phyloP scores from a whole-genome alignment of 2,797 vertebrate genomes.

The Luscinia megarhynchos region DNA sequence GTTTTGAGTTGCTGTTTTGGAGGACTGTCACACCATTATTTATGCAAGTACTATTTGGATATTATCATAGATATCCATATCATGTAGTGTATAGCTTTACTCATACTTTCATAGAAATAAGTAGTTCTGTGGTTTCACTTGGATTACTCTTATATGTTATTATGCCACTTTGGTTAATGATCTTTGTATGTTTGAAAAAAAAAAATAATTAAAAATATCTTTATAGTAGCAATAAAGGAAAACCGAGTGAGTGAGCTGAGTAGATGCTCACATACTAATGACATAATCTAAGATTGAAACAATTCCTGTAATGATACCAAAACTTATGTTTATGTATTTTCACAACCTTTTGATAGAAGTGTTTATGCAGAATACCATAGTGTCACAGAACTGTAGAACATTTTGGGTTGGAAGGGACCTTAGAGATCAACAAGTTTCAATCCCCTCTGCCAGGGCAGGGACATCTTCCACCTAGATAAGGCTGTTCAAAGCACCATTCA shows the following conservation, averaged over 20 bases:
- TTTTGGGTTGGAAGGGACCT: neutral
- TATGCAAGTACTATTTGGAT: neutral
- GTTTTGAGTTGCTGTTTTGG: neutral
- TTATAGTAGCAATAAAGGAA: neutral
- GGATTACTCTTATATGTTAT: neutral
- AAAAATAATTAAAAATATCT: neutral
- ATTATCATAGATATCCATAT: neutral
- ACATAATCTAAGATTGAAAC: neutral
- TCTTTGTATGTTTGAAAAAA: neutral
- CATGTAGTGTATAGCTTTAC: neutral
- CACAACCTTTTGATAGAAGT: neutral
- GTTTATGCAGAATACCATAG: neutral
- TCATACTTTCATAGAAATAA: neutral
- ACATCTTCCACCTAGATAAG: neutral
- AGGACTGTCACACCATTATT: neutral
- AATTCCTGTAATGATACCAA: neutral
- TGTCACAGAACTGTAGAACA: neutral
- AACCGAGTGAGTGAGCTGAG: neutral
- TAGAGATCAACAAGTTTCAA: neutral
- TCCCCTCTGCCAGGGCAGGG: neutral
- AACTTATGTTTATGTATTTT: neutral
- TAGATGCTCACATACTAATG: neutral
- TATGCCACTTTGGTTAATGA: neutral
- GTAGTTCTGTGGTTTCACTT: neutral
- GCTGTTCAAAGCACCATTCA: neutral